Evolutionary conservation across 1,140 invertebrate genomes (phyloP).

Genomic region (Eriocheir sinensis): DNA sequence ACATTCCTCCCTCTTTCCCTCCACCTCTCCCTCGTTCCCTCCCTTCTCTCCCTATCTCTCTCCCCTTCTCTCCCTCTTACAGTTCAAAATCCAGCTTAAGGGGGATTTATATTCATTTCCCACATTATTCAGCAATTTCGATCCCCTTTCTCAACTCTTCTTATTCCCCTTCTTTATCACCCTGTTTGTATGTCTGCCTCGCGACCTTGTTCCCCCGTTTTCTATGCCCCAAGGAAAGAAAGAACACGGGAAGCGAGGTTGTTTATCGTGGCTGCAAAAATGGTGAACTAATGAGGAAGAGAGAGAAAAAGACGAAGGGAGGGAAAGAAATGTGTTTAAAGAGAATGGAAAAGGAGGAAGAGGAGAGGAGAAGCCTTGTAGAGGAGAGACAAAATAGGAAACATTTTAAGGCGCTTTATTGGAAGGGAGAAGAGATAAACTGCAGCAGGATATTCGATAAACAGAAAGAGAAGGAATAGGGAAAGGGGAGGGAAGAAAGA

Average conservation of each 20-base stretch:
- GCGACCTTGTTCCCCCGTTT: neutral
- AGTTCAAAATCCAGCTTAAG: neutral
- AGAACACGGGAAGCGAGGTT: neutral
- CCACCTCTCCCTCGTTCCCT: neutral
- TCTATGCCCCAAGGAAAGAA: neutral
- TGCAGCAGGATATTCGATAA: neutral
- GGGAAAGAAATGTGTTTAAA: no score
- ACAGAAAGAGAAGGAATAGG: neutral
- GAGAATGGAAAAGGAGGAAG: no score
- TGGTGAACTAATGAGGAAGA: no score
- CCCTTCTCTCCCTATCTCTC: neutral
- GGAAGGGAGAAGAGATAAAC: neutral
- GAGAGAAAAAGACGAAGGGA: no score
- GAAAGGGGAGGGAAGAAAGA: neutral
- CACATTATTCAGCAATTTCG: conserved; percentile 6
- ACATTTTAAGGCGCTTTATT: no score
- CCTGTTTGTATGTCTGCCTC: no score
- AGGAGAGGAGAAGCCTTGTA: neutral
- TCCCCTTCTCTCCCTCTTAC: neutral
- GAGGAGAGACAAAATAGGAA: neutral
- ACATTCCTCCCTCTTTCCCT: neutral
- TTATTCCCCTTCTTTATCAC: neutral
- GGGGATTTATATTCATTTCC: neutral
- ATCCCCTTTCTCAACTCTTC: neutral
- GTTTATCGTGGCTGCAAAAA: no score